phyloP scores from a whole-genome alignment of 2,113 vertebrate species.

The Micromys minutus region DNA sequence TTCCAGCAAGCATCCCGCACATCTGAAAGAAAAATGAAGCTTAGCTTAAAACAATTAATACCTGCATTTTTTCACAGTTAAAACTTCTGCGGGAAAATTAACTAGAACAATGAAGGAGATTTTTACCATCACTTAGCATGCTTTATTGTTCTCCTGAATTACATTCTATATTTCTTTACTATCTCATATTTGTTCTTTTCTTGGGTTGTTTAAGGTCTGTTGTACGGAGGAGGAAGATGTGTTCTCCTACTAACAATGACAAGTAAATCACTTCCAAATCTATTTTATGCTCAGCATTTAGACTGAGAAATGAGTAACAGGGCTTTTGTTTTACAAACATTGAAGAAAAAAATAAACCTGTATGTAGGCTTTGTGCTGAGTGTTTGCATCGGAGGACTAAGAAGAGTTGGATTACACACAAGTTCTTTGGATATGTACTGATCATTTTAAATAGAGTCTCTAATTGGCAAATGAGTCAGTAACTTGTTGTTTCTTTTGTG shows the following conservation, averaged over 20 bases:
- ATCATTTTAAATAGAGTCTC: slow-evolving; percentile 3
- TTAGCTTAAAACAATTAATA: slow-evolving; percentile 61
- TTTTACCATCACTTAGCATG: slow-evolving; percentile 24
- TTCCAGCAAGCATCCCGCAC: slow-evolving; percentile 37
- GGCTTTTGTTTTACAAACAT: slow-evolving; percentile 21
- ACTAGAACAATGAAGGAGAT: slow-evolving; percentile 5
- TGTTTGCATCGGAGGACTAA: background rate
- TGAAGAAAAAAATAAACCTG: background rate
- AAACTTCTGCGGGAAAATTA: slow-evolving; percentile 55
- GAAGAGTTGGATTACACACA: background rate
- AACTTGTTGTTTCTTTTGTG: slow-evolving; percentile 50
- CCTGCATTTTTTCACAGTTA: slow-evolving; percentile 43
- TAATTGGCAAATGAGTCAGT: background rate
- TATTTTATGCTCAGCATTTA: slow-evolving; percentile 19
- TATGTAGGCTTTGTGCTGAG: background rate
- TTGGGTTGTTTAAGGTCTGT: background rate
- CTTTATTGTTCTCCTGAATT: slow-evolving; percentile 47
- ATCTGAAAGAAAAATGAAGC: slow-evolving; percentile 63
- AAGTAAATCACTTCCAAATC: slow-evolving; percentile 2
- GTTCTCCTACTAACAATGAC: background rate
- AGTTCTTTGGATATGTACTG: background rate
- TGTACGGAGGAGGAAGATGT: background rate
- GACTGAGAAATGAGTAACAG: background rate
- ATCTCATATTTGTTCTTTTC: background rate
- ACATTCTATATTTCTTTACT: background rate